A percentile compares a stretch with the other conserved stretches of the same genome.
These are phyloP conservation scores for Lepidostoma basale DNA, from an alignment of 1,140 invertebrate genomes.

Conservation along the genomic window DNA sequence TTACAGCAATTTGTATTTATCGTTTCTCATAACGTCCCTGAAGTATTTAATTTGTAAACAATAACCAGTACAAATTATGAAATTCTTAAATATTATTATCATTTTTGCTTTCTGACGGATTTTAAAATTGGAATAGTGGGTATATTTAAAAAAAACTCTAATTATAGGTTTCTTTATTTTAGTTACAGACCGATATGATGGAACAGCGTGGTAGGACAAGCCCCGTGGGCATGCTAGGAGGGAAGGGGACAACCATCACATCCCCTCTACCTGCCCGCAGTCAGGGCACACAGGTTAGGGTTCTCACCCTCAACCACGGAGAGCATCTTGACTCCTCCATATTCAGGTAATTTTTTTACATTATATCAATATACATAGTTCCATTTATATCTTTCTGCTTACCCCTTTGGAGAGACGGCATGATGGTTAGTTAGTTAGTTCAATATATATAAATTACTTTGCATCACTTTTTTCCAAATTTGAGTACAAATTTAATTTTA, in stretches of 20 bases:
- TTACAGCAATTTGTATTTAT: too few species aligned
- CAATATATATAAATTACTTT: too few species aligned
- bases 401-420: too few species aligned
- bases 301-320: slow-evolving; percentile 74
- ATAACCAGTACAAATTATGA: too few species aligned
- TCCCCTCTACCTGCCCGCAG: slow-evolving; percentile 23
- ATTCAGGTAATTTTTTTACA: slow-evolving; percentile 62
- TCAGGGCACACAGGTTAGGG: slow-evolving; percentile 59
- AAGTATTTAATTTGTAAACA: too few species aligned
- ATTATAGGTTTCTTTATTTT: neutral
- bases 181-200: slow-evolving; percentile 39
- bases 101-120: neutral
- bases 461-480: too few species aligned
- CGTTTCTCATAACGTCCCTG: too few species aligned
- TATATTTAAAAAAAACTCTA: neutral
- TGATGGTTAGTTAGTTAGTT: too few species aligned
- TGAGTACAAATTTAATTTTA: too few species aligned
- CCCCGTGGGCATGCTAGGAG: slow-evolving; percentile 32
- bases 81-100: too few species aligned
- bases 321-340: slow-evolving; percentile 76
- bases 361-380: too few species aligned
- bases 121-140: neutral
- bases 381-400: too few species aligned
- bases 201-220: slow-evolving; percentile 40
- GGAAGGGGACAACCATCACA: slow-evolving; percentile 36